Evolutionary conservation across 1,140 invertebrate species (phyloP), one percentile per base, ranked within the genome.

Genomic region (Drosophila ironensis): DNA sequence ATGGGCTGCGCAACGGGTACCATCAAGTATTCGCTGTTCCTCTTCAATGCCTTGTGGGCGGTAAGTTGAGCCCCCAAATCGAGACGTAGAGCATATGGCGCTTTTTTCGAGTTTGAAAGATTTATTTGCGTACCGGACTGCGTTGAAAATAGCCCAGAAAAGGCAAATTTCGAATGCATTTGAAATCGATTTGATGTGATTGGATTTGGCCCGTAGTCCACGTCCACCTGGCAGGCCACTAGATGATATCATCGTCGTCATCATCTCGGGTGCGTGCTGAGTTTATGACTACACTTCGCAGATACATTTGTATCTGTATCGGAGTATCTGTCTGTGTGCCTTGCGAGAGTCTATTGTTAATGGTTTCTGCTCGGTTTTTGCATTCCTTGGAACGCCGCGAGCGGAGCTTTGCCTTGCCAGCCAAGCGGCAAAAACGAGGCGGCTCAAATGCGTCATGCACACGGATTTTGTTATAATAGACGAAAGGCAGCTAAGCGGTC

Each of bases 11-110:
- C 93, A 88, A 94, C 94, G 91, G 92, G 93, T 89, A 94, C 94
- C 90, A 92, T 96, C 63, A 96, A 96, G 92, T 96, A 95, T 91
- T 91, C 96, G 66, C 92, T 96, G 38, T 96, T 96, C 88, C 91
- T 95, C 69, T 96, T 96, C 92, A 97, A 96, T 90, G 91, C 96
- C 73, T 89, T 96, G 64, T 96, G 96, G 90, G 95, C 95, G 91
- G 95, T 96, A 91, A 95, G 94, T 94, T 48, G 56, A 53, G 28
- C 30, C 35, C 33, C n/a, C 4, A 1, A 64, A 72, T 64, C 54
- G 2, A 16, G 47, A 52, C 35, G 16, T 24, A 9, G 44, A 20
- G 20, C 41, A 64, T 64, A 48, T 63, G 59, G 56, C 19, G 33
- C 41, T 5, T n/a, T 12, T n/a, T 4, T n/a, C 8, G 17, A 28